Evolutionary conservation across 1,140 invertebrate genomes (phyloP), one percentile per base, ranked within the genome.

Genomic region (Drosophila kepulauana): DNA sequence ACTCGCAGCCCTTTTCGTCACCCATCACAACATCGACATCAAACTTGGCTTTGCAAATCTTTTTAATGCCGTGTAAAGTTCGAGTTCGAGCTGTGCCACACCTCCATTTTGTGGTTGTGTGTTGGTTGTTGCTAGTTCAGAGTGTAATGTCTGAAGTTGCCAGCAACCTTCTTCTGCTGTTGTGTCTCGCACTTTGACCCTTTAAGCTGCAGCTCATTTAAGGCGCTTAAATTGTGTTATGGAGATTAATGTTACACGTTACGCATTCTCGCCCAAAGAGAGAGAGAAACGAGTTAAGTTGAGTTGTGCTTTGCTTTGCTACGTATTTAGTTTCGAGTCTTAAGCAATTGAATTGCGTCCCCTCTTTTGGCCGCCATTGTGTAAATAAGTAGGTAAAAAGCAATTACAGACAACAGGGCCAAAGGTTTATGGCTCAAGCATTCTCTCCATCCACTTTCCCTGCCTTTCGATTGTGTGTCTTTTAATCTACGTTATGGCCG

Each of bases 221-320:
- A 87, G 84, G 79, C 69, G 84, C 84, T 88, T 87, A 88, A 82
- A 81, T 79, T 79, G 78, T 88, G 77, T 87, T 87, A 75, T 80
- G 73, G 73, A 75, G 84, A 88, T 87, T 87, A 87, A 87, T 88
- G 69, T 52, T 80, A 72, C 84, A 80, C 64, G 64, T 75, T 78
- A 75, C 57, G 68, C 51, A 43, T 45, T 49, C 48, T 41, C 64
- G n/a, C 45, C 56, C 3, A 3, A 3, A 25, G 20, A 4, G 8
- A 3, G 2, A 4, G 3, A 28, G 13, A 54, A 15, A 16, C 46
- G 16, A 35, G n/a, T 54, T 6, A 1, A 56, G 30, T 35, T 56
- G 30, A 35, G n/a, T 52, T 30, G 43, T 11, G 5, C 38, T 49
- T 13, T 52, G 28, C 20, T 67, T 51, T 72, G 66, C 20, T 25